Evolutionary conservation across 1,140 invertebrate genomes (phyloP).

Genomic region (Eumaeus atala): DNA sequence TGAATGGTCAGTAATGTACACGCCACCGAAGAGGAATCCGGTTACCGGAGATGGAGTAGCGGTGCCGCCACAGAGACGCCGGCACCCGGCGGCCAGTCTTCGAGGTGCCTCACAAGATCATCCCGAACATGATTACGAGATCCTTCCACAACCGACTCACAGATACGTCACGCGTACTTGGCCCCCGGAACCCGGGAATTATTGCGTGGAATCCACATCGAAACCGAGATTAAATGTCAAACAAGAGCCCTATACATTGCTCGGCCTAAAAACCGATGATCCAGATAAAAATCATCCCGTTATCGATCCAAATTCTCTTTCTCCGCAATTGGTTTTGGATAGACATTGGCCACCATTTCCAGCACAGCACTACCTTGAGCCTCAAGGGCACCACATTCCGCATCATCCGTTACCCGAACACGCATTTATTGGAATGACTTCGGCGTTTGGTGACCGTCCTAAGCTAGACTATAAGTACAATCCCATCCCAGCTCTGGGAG

Average conservation of each 20-base stretch:
- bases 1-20: slow-evolving; percentile 65
- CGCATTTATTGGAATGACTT: slow-evolving; percentile 61
- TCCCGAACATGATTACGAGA: slow-evolving; percentile 36
- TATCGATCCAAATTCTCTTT: slow-evolving; percentile 55
- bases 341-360: slow-evolving; percentile 64
- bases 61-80: slow-evolving; percentile 52
- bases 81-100: slow-evolving; percentile 57
- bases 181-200: slow-evolving; percentile 53
- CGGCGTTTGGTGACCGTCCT: slow-evolving; percentile 51
- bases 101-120: slow-evolving; percentile 60
- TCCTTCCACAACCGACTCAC: slow-evolving; percentile 55
- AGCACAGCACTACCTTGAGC: slow-evolving; percentile 60
- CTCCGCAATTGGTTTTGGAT: slow-evolving; percentile 49
- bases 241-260: slow-evolving; percentile 48
- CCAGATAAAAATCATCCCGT: slow-evolving; percentile 46
- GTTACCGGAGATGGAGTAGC: slow-evolving; percentile 69
- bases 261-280: slow-evolving; percentile 54
- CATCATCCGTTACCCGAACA: slow-evolving; percentile 55
- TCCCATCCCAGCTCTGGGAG: slow-evolving; percentile 53
- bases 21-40: slow-evolving; percentile 70
- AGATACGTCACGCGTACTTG: slow-evolving; percentile 49
- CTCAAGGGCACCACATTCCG: slow-evolving; percentile 42
- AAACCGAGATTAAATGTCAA: slow-evolving; percentile 35
- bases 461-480: slow-evolving; percentile 60
- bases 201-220: slow-evolving; percentile 54